Evolutionary conservation across 2,888 invertebrate species (phyloP).

Genomic region (Ryuthela nishihirai): DNA sequence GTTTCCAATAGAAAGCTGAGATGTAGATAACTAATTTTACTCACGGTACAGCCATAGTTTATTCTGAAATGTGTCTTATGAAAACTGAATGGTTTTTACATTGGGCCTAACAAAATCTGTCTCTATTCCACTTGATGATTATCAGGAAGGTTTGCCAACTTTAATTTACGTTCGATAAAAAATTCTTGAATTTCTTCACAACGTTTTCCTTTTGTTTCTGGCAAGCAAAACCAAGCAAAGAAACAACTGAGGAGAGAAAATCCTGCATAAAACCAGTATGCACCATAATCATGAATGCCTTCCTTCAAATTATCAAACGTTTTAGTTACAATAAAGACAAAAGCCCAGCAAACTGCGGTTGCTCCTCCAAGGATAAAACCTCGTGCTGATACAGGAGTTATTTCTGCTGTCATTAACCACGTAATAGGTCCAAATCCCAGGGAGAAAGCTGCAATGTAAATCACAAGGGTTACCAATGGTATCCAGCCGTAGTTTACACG

Average conservation of each 20-base stretch:
- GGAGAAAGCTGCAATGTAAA: conserved; percentile 82
- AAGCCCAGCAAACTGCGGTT: conserved; percentile 85
- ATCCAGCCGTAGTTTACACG: conserved; percentile 58
- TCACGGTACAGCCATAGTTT: too few species aligned
- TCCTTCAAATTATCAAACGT: conserved; percentile 57
- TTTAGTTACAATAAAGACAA: conserved; percentile 84
- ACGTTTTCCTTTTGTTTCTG: conserved; percentile 90
- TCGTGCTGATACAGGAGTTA: conserved; percentile 77
- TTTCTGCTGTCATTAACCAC: conserved; percentile 93
- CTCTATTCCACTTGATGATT: too few species aligned
- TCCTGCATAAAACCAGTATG: conserved; percentile 77
- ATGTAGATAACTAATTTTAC: too few species aligned
- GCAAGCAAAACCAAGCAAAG: conserved; percentile 60
- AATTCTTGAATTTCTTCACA: conserved; percentile 71
- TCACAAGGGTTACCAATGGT: conserved; percentile 71
- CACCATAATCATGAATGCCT: conserved; percentile 62
- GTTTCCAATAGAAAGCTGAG: too few species aligned
- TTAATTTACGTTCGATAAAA: too few species aligned
- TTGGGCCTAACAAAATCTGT: too few species aligned
- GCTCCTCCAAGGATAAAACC: conserved; percentile 85
- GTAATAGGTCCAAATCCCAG: conserved; percentile 80
- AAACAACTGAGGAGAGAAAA: conserved; percentile 21
- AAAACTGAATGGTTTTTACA: too few species aligned
- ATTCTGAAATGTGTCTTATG: too few species aligned
- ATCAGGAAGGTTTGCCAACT: too few species aligned